phyloP scores from a whole-genome alignment of 2,888 invertebrate species.

The Raillietiella orientalis region DNA sequence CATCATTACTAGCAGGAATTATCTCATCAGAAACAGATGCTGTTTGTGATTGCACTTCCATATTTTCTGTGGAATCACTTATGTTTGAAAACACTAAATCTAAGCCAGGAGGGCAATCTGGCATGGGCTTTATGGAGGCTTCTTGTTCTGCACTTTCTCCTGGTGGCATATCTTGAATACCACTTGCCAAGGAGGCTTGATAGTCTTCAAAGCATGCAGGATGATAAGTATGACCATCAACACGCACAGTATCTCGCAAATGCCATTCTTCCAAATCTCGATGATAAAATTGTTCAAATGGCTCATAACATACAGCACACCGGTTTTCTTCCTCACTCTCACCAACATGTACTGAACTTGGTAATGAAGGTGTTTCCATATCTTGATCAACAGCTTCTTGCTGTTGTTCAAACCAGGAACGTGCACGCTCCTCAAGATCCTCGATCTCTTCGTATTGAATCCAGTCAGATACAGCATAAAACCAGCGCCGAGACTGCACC shows the following conservation, averaged over 20 bases:
- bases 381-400: not conserved
- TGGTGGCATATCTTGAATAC: conserved; percentile 8
- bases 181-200: conserved; percentile 4
- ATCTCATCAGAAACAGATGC: no score
- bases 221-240: conserved; percentile 48
- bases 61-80: no score
- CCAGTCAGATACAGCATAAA: conserved; percentile 66
- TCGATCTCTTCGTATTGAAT: conserved; percentile 76
- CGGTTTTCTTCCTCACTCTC: conserved; percentile 23
- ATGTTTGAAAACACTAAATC: no score
- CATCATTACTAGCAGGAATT: no score
- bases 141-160: conserved; percentile 8
- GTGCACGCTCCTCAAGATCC: conserved; percentile 53
- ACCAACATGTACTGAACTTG: conserved; percentile 14
- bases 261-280: conserved; percentile 97
- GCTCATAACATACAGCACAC: conserved; percentile 72
- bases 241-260: conserved; percentile 32
- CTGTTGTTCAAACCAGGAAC: not conserved
- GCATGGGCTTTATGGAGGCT: no score
- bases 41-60: no score
- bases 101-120: no score
- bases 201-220: conserved; percentile 65
- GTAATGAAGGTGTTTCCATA: not conserved
- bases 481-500: conserved; percentile 59
- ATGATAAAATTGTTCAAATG: conserved; percentile 78